Conservation (phyloP, 2,113 vertebrate genomes). For the Spea multiplicata region DNA sequence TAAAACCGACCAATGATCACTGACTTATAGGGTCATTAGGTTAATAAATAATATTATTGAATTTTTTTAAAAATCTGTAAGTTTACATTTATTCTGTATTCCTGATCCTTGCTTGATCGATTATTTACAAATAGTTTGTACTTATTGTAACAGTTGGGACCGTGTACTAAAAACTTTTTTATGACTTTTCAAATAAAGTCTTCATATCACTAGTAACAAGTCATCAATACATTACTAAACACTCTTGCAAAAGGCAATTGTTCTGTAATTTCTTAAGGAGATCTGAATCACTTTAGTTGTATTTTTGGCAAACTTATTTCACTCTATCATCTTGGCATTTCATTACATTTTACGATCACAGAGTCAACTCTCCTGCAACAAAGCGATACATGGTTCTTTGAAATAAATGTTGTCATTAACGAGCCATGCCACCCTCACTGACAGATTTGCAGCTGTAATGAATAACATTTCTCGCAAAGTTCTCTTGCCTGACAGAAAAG, state of each 20-base stretch:
- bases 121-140: background rate
- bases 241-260: conserved; percentile 9
- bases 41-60: no score
- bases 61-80: no score
- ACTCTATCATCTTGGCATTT: conserved; percentile 77
- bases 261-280: conserved; percentile 52
- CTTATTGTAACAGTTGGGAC: conserved; percentile 2
- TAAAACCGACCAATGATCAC: no score
- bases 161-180: background rate
- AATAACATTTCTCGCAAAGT: conserved; percentile 77
- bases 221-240: conserved; percentile 25
- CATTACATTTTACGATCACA: conserved; percentile 76
- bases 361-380: conserved; percentile 75
- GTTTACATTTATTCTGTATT: no score
- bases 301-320: conserved; percentile 74
- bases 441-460: conserved; percentile 81
- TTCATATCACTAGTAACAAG: background rate
- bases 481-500: conserved; percentile 75
- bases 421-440: conserved; percentile 68
- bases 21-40: no score
- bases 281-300: conserved; percentile 65
- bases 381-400: conserved; percentile 70
- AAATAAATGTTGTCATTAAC: conserved; percentile 84
- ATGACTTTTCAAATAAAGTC: conserved; percentile 16
- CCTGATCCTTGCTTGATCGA: no score